Percentiles rank a stretch among this genome's conserved stretches.
Conservation (phyloP, 2,113 vertebrate species). For the Saimiri boliviensis region DNA sequence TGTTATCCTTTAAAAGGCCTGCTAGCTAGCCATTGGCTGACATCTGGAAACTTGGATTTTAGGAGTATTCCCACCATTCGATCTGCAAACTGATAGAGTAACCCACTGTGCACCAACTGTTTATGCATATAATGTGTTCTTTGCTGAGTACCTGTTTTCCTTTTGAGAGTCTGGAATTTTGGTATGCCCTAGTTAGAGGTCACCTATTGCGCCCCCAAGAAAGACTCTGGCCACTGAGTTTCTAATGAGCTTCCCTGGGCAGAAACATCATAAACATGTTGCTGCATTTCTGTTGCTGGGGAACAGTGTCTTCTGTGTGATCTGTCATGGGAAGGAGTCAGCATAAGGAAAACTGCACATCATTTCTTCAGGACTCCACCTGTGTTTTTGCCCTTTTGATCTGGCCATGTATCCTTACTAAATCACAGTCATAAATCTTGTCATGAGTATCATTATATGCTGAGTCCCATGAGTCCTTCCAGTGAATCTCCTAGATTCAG, state of each 20-base stretch:
- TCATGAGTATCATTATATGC: not conserved
- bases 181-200: not conserved
- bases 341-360: not conserved
- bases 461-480: not conserved
- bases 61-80: not conserved
- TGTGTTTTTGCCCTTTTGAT: not conserved
- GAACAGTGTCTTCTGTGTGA: not conserved
- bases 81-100: not conserved
- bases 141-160: not conserved
- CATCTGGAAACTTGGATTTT: not conserved
- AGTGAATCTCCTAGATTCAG: not conserved
- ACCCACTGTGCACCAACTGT: too few species aligned
- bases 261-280: not conserved
- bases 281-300: not conserved
- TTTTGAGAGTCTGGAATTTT: not conserved
- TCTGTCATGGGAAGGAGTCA: not conserved
- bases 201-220: too few species aligned
- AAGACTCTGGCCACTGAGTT: not conserved
- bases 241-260: not conserved
- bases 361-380: not conserved
- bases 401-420: not conserved
- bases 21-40: not conserved
- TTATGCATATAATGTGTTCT: not conserved
- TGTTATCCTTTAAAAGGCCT: not conserved
- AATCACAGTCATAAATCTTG: not conserved